Evolutionary conservation across 2,113 vertebrate species (phyloP).

Genomic region (Picathartes gymnocephalus): DNA sequence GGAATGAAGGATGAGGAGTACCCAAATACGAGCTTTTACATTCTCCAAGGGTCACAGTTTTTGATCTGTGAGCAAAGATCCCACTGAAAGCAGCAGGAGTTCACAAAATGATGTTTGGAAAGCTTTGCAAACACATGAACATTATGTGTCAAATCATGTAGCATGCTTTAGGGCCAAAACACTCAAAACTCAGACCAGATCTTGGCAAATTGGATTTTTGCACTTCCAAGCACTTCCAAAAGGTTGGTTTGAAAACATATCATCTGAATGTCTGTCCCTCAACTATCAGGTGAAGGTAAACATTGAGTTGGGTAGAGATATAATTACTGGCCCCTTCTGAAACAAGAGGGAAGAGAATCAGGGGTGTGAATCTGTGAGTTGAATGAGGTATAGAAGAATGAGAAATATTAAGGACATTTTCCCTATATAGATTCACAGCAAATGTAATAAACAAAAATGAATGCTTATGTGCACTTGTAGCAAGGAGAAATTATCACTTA

Average conservation of each 20-base stretch:
- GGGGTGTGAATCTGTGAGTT: neutral
- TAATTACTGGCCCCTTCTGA: neutral
- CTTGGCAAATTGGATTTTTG: neutral
- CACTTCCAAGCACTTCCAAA: neutral
- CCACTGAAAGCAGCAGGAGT: slow-evolving; percentile 1
- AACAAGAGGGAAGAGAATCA: neutral
- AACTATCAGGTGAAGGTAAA: neutral
- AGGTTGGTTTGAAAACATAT: neutral
- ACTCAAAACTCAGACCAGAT: neutral
- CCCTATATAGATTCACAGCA: neutral
- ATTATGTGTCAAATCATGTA: neutral
- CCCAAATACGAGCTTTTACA: neutral
- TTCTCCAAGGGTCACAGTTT: neutral
- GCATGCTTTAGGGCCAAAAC: neutral
- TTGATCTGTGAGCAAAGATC: neutral
- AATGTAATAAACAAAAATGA: neutral
- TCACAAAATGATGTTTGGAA: slow-evolving; percentile 8
- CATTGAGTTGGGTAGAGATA: neutral
- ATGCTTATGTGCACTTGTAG: neutral
- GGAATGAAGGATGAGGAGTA: neutral
- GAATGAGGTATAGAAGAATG: neutral
- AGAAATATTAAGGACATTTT: neutral
- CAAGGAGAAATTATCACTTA: neutral
- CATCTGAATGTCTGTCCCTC: neutral
- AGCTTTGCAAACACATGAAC: neutral